A percentile compares a stretch with the other conserved stretches of the same genome.
These are phyloP conservation scores for Drosophila diplacantha DNA, from an alignment of 2,888 invertebrate species.

Conservation along the genomic window DNA sequence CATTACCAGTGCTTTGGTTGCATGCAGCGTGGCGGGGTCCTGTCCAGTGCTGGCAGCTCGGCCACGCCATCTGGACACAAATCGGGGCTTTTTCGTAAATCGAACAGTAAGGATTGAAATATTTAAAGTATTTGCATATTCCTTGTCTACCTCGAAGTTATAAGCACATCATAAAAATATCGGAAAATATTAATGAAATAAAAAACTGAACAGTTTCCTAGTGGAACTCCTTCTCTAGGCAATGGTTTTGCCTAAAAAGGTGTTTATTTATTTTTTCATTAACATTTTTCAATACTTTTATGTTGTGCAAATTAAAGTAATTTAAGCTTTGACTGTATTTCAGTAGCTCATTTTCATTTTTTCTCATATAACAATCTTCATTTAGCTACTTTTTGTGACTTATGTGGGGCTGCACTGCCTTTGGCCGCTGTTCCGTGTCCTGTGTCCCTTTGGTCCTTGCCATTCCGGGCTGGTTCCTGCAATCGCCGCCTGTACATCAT, in stretches of 20 bases:
- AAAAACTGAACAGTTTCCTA: too few relatives aligned
- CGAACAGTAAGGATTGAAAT: neutral
- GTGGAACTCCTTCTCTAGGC: too few relatives aligned
- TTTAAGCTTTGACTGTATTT: neutral
- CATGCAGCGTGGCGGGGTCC: constrained; percentile 36
- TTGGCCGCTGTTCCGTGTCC: neutral
- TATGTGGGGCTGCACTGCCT: constrained; percentile 2
- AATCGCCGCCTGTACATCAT: constrained; percentile 65
- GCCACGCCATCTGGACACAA: neutral
- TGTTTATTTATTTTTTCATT: too few relatives aligned
- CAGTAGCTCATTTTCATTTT: neutral
- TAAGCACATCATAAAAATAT: too few relatives aligned
- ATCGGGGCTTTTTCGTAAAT: neutral
- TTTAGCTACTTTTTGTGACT: constrained; percentile 1
- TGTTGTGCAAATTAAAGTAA: neutral
- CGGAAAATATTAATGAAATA: too few relatives aligned
- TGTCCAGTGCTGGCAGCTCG: constrained; percentile 14
- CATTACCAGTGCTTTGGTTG: constrained; percentile 61
- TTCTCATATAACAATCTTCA: neutral
- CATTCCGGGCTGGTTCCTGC: constrained; percentile 41
- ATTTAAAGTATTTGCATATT: too few relatives aligned
- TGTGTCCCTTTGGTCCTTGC: constrained; percentile 9
- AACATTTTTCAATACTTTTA: too few relatives aligned
- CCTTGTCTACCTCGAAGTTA: too few relatives aligned
- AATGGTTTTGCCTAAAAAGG: too few relatives aligned